Conservation (phyloP, 2,888 invertebrate species). For the Perizoma flavofasciatum region DNA sequence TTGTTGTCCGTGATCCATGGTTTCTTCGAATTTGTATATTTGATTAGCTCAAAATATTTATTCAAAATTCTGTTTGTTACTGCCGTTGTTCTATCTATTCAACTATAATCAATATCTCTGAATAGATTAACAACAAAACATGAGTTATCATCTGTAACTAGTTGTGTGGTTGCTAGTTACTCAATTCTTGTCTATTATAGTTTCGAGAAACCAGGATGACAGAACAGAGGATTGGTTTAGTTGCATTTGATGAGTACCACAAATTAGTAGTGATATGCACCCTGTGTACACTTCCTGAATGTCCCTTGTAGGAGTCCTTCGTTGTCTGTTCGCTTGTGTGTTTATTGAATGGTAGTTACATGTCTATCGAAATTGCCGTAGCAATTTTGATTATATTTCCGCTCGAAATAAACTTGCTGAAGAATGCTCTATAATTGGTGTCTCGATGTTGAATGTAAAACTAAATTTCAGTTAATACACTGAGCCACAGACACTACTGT, state of each 20-base stretch:
- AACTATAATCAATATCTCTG: conserved; percentile 1
- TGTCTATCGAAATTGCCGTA: conserved; percentile 22
- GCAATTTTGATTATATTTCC: conserved; percentile 14
- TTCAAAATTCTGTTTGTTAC: background rate
- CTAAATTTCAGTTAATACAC: conserved; percentile 26
- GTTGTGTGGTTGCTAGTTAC: background rate
- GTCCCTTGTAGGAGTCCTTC: conserved; percentile 39
- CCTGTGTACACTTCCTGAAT: conserved; percentile 46
- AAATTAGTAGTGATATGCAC: conserved; percentile 58
- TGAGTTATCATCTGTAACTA: background rate
- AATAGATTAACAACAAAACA: conserved; percentile 2
- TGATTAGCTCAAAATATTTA: background rate
- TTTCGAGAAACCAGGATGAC: conserved; percentile 55
- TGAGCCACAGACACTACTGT: conserved; percentile 17
- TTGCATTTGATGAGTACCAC: conserved; percentile 64
- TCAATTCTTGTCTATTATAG: background rate
- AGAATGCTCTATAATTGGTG: conserved; percentile 13
- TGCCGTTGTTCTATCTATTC: background rate
- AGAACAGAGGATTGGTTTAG: conserved; percentile 63
- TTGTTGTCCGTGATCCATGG: conserved; percentile 47
- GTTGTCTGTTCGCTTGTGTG: conserved; percentile 42
- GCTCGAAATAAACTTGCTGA: conserved; percentile 12
- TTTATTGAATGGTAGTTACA: conserved; percentile 43
- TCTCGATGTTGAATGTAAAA: conserved; percentile 25
- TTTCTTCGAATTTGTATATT: conserved; percentile 30